Conservation (phyloP, 1,140 invertebrate species). For the Lepidurus apus region DNA sequence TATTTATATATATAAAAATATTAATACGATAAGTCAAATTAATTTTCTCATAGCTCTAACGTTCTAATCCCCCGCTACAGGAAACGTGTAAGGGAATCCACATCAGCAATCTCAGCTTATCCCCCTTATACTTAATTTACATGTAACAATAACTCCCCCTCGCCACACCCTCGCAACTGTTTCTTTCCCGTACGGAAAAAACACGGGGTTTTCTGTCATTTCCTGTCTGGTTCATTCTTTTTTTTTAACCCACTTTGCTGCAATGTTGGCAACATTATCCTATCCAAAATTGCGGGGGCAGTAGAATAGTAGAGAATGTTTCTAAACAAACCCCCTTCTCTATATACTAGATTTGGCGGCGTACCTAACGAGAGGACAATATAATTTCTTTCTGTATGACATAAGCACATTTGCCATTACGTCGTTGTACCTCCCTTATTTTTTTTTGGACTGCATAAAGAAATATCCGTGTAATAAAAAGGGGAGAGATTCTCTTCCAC, state of each 20-base stretch:
- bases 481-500: constrained; percentile 8
- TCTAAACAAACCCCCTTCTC: not conserved
- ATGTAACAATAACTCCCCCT: constrained; percentile 6
- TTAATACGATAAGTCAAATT: not conserved
- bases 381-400: not conserved
- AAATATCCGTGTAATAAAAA: not conserved
- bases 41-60: not conserved
- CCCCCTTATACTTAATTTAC: not conserved
- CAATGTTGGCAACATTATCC: not conserved
- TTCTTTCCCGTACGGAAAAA: not conserved
- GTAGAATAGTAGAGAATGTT: not conserved
- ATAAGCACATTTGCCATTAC: constrained; percentile 6
- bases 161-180: constrained; percentile 1
- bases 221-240: not conserved
- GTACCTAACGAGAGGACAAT: constrained; percentile 6
- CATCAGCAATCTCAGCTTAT: not conserved
- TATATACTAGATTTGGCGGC: not conserved
- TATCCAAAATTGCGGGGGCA: constrained; percentile 6
- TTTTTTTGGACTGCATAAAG: not conserved
- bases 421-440: not conserved
- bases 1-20: not conserved
- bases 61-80: not conserved
- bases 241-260: not conserved
- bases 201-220: constrained; percentile 10
- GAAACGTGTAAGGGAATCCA: constrained; percentile 14